Evolutionary conservation across 2,113 vertebrate species (phyloP).

Genomic region (Taxidea taxus): DNA sequence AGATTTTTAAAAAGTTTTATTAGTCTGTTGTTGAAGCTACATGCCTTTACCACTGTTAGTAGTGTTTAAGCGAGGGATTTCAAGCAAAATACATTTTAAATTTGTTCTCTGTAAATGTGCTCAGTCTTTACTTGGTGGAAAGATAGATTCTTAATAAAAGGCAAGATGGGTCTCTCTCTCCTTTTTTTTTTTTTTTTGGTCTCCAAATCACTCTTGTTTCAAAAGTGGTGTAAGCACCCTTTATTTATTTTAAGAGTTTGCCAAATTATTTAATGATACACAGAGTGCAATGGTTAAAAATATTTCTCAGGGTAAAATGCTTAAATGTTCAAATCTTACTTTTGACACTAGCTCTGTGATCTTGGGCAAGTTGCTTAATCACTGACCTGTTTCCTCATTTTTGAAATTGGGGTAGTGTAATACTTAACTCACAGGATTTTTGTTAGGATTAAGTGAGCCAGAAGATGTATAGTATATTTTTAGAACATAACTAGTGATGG

Average conservation of each 20-base stretch:
- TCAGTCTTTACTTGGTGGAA: constrained; percentile 46
- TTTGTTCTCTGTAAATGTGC: constrained; percentile 44
- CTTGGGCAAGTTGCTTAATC: constrained; percentile 62
- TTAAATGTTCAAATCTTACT: constrained; percentile 10
- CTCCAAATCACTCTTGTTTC: constrained; percentile 9
- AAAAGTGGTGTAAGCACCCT: constrained; percentile 32
- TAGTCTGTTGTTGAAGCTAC: neutral
- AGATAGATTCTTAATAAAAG: constrained; percentile 37
- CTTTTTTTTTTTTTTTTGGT: neutral
- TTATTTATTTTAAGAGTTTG: constrained; percentile 48
- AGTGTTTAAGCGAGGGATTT: constrained; percentile 29
- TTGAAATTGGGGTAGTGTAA: constrained; percentile 64
- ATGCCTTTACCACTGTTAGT: neutral
- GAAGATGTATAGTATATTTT: constrained; percentile 15
- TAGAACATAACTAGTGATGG: neutral
- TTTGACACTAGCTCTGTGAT: constrained; percentile 54
- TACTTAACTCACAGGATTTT: constrained; percentile 42
- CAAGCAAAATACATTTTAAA: constrained; percentile 38
- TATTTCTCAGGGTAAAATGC: constrained; percentile 20
- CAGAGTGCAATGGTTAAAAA: constrained; percentile 38
- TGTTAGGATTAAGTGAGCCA: constrained; percentile 49
- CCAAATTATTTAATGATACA: constrained; percentile 41
- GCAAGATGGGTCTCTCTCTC: neutral
- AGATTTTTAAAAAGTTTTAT: constrained; percentile 55
- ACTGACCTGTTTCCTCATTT: constrained; percentile 66